phyloP scores from a whole-genome alignment of 2,888 invertebrate species.

The Dichetophora obliterata region DNA sequence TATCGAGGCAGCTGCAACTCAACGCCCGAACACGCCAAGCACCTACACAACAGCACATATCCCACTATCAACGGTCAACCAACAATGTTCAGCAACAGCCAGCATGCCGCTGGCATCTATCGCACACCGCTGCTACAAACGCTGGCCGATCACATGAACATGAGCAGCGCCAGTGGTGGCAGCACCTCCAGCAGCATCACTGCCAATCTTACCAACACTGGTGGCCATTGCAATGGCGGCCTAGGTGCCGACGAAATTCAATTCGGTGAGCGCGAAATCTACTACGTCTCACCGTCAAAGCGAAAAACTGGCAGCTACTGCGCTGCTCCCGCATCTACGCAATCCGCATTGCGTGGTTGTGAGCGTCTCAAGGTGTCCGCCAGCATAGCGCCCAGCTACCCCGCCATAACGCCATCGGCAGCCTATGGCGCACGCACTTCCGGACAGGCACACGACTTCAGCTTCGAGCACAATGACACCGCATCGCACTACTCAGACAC shows the following conservation, averaged over 20 bases:
- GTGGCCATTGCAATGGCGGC: constrained; percentile 41
- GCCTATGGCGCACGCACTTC: constrained; percentile 53
- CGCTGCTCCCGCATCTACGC: constrained; percentile 46
- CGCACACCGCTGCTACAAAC: constrained; percentile 60
- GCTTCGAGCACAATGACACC: constrained; percentile 51
- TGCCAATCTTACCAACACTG: constrained; percentile 50
- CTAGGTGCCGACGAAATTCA: constrained; percentile 52
- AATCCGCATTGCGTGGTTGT: constrained; percentile 41
- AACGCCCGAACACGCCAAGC: constrained; percentile 41
- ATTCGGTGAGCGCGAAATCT: constrained; percentile 66
- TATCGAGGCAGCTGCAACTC: constrained; percentile 43
- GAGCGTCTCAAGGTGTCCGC: constrained; percentile 49
- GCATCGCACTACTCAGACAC: constrained; percentile 62
- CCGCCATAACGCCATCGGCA: constrained; percentile 55
- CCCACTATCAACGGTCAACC: constrained; percentile 41
- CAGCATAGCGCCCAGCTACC: constrained; percentile 54
- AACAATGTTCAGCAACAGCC: neutral
- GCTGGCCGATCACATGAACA: constrained; percentile 61
- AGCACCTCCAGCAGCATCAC: constrained; percentile 59
- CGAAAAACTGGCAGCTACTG: constrained; percentile 56
- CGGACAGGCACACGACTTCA: constrained; percentile 52
- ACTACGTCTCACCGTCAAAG: constrained; percentile 67
- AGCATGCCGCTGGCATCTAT: constrained; percentile 30
- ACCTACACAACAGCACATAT: constrained; percentile 7
- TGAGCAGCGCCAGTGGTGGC: constrained; percentile 63